Evolutionary conservation across 1,140 invertebrate genomes (phyloP).

Genomic region (Zaprionus vittiger): DNA sequence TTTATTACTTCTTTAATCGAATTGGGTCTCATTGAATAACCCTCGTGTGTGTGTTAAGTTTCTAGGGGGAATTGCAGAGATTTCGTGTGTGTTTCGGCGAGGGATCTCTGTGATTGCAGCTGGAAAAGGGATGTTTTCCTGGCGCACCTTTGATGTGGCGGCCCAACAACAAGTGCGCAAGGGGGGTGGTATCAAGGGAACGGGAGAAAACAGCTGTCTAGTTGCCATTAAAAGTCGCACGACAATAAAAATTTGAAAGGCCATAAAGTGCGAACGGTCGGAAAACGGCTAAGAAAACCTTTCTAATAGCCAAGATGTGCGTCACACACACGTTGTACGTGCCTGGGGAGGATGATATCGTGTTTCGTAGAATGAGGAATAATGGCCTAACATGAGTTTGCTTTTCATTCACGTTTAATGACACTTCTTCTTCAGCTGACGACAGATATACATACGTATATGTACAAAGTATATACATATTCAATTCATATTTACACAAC

Average conservation of each 20-base stretch:
- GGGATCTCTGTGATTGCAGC: not conserved
- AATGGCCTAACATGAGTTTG: slow-evolving; percentile 48
- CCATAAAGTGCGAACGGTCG: slow-evolving; percentile 30
- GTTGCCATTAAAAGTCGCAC: slow-evolving; percentile 56
- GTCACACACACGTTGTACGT: slow-evolving; percentile 28
- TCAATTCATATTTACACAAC: slow-evolving; percentile 49
- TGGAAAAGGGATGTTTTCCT: not conserved
- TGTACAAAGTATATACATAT: slow-evolving; percentile 6
- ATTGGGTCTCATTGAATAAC: not conserved
- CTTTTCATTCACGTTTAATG: slow-evolving; percentile 52
- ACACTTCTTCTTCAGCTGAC: slow-evolving; percentile 26
- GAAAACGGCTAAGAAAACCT: slow-evolving; percentile 28
- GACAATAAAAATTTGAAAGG: slow-evolving; percentile 58
- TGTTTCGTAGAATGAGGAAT: slow-evolving; percentile 18
- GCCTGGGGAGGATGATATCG: not conserved
- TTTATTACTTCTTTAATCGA: not conserved
- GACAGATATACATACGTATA: slow-evolving; percentile 29
- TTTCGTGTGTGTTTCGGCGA: slow-evolving; percentile 23
- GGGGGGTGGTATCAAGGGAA: not conserved
- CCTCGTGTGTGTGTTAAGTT: slow-evolving; percentile 9
- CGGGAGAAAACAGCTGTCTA: slow-evolving; percentile 47
- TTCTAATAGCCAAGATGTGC: slow-evolving; percentile 49
- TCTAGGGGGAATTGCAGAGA: slow-evolving; percentile 47
- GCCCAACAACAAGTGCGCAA: not conserved
- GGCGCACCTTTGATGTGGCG: not conserved